A percentile compares a stretch with the other conserved stretches of the same genome.
Evolutionary conservation across 2,888 invertebrate genomes (phyloP).

Genomic region (Drosophila aldrichi): DNA sequence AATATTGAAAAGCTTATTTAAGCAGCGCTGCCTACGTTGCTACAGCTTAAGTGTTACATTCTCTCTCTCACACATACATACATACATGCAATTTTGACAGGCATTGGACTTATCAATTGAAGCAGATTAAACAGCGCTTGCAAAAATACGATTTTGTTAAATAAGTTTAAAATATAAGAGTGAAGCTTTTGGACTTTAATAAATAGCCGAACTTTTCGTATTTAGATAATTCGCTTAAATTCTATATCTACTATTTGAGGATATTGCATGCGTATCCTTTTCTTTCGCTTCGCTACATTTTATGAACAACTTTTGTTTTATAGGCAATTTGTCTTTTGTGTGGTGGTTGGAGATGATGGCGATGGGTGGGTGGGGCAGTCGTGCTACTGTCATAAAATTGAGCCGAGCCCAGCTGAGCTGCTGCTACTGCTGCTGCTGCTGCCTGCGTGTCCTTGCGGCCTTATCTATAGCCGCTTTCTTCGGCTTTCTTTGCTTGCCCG

Average conservation of each 20-base stretch:
- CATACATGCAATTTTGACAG: constrained; percentile 22
- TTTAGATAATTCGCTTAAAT: not conserved
- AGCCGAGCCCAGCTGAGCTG: constrained; percentile 24
- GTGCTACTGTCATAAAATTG: constrained; percentile 61
- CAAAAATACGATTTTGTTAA: constrained; percentile 9
- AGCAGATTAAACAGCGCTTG: constrained; percentile 17
- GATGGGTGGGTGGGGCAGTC: not conserved
- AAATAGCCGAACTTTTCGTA: not conserved
- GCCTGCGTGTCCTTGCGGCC: constrained; percentile 40
- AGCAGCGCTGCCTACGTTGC: constrained; percentile 45
- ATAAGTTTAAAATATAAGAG: not conserved
- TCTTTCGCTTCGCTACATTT: constrained; percentile 32
- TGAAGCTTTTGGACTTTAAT: not conserved
- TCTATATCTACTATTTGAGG: constrained; percentile 1
- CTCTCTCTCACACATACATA: not conserved
- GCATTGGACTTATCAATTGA: constrained; percentile 24
- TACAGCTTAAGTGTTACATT: constrained; percentile 24
- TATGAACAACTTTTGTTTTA: constrained; percentile 62
- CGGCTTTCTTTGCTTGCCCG: constrained; percentile 35
- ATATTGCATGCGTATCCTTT: constrained; percentile 29
- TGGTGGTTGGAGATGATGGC: not conserved
- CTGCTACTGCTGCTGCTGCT: not conserved
- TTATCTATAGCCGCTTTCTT: constrained; percentile 55
- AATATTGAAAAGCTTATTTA: constrained; percentile 73
- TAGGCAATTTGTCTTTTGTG: constrained; percentile 68